Evolutionary conservation across 2,797 vertebrate genomes (phyloP).

Genomic region (Cynopterus sphinx): DNA sequence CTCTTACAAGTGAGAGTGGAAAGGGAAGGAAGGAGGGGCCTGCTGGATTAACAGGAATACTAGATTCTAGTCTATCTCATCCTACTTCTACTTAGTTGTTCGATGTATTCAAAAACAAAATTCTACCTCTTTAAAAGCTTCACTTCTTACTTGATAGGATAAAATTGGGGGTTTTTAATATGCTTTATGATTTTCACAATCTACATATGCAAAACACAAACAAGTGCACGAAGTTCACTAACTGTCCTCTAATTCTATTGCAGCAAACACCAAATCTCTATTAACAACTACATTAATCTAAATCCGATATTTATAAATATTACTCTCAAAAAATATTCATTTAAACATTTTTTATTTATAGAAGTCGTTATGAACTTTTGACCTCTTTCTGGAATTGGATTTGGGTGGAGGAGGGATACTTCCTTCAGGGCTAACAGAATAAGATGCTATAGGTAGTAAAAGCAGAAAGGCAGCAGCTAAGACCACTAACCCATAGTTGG

Average conservation of each 20-base stretch:
- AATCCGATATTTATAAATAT: slow-evolving; percentile 31
- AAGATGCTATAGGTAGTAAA: neutral
- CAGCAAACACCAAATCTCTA: neutral
- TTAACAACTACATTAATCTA: neutral
- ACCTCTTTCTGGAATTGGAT: neutral
- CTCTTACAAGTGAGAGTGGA: slow-evolving; percentile 13
- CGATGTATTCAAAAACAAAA: neutral
- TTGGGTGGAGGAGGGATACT: neutral
- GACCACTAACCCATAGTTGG: neutral
- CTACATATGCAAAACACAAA: neutral
- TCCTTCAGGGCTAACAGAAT: neutral
- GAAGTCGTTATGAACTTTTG: neutral
- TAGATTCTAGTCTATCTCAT: neutral
- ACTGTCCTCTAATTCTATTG: neutral
- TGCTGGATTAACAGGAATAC: neutral
- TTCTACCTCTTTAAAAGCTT: neutral
- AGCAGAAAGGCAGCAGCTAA: neutral
- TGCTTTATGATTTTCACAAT: neutral
- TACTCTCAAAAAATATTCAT: neutral
- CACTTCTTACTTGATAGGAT: neutral
- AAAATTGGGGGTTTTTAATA: neutral
- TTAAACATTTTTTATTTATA: neutral
- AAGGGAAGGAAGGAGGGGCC: neutral
- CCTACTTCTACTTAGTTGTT: neutral
- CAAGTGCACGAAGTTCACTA: neutral